phyloP scores from a whole-genome alignment of 2,888 invertebrate species.

The Lamproptera curius region DNA sequence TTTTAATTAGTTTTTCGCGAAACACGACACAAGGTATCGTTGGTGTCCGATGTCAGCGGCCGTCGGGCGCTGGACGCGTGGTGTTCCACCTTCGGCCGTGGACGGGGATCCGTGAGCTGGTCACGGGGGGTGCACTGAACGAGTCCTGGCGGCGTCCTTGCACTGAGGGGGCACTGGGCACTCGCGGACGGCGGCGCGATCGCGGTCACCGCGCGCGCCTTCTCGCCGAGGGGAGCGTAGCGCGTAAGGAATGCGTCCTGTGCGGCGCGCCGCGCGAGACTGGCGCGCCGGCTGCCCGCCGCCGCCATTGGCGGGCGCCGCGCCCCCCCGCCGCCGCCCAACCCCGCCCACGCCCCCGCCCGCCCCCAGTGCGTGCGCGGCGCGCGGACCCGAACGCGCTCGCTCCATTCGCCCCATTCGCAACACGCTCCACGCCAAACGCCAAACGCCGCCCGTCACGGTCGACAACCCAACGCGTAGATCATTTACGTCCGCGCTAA shows the following conservation, averaged over 20 bases:
- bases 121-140: background rate
- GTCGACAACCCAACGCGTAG: too few relatives aligned
- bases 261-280: constrained; percentile 50
- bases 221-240: constrained; percentile 20
- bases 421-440: background rate
- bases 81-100: background rate
- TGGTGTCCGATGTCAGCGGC: too few relatives aligned
- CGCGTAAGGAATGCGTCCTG: constrained; percentile 30
- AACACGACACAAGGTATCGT: too few relatives aligned
- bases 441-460: background rate
- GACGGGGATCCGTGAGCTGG: background rate
- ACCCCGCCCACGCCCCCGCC: constrained; percentile 13
- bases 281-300: constrained; percentile 29
- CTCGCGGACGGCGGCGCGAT: constrained; percentile 7
- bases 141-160: background rate
- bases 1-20: too few relatives aligned
- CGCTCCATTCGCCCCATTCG: background rate
- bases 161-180: constrained; percentile 14
- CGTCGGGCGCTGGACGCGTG: too few relatives aligned
- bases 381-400: constrained; percentile 2
- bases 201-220: constrained; percentile 16
- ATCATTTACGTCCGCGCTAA: too few relatives aligned
- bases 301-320: background rate
- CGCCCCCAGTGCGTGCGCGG: constrained; percentile 5
- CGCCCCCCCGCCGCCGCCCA: constrained; percentile 10